A percentile compares a stretch with the other conserved stretches of the same genome.
phyloP scores from a whole-genome alignment of 2,888 invertebrate genomes.

The Dascillus cervinus region DNA sequence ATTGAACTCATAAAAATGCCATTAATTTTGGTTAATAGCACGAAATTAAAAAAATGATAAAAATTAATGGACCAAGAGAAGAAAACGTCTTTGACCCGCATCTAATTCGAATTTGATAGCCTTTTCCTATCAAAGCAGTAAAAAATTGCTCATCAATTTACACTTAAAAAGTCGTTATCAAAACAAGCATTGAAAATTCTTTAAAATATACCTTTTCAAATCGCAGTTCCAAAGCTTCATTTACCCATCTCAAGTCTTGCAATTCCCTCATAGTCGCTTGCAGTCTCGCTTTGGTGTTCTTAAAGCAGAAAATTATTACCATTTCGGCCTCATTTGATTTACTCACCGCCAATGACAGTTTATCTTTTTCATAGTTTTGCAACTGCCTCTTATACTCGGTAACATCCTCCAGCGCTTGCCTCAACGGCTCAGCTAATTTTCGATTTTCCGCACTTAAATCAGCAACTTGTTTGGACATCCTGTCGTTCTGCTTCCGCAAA shows the following conservation, averaged over 20 bases:
- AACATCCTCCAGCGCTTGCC: slow-evolving; percentile 62
- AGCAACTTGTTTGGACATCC: slow-evolving; percentile 58
- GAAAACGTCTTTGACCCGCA: too few species aligned
- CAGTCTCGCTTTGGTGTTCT: slow-evolving; percentile 52
- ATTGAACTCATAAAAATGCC: too few species aligned
- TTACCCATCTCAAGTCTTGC: slow-evolving; percentile 55
- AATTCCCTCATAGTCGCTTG: slow-evolving; percentile 46
- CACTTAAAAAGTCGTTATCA: too few species aligned
- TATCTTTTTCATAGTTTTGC: slow-evolving; percentile 81
- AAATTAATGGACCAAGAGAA: too few species aligned
- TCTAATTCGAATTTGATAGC: too few species aligned
- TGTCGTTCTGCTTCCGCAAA: slow-evolving; percentile 69
- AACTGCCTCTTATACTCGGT: slow-evolving; percentile 67
- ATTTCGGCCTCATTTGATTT: too few species aligned
- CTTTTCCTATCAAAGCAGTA: too few species aligned
- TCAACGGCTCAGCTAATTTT: slow-evolving; percentile 63
- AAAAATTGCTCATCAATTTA: too few species aligned
- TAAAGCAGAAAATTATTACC: too few species aligned
- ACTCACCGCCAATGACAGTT: slow-evolving; percentile 60
- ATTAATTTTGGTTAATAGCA: too few species aligned
- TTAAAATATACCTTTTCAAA: slow-evolving; percentile 54
- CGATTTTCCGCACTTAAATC: slow-evolving; percentile 69
- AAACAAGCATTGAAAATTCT: not conserved
- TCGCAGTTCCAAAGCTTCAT: slow-evolving; percentile 64
- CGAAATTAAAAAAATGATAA: too few species aligned